Percentiles rank a stretch among this genome's conserved stretches.
Evolutionary conservation across 1,140 invertebrate species (phyloP).

Genomic region (Artemia franciscana): DNA sequence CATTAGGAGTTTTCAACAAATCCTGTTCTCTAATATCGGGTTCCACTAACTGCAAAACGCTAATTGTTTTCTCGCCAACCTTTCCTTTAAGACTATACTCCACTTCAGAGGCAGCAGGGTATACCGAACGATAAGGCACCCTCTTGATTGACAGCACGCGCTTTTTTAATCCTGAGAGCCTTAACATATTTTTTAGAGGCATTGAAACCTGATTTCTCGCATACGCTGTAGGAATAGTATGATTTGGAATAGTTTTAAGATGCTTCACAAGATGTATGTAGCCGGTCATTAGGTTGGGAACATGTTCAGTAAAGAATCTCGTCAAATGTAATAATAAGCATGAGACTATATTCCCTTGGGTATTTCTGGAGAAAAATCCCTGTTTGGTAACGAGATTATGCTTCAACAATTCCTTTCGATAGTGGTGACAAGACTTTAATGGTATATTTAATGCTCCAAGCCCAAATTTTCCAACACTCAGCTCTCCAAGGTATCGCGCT

Average conservation of each 20-base stretch:
- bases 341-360: conserved; percentile 18
- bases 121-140: conserved; percentile 30
- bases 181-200: too few species aligned
- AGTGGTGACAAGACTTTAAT: conserved; percentile 6
- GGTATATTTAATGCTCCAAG: conserved; percentile 19
- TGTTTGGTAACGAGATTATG: conserved; percentile 38
- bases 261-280: conserved; percentile 29
- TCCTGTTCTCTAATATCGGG: conserved; percentile 24
- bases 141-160: too few species aligned
- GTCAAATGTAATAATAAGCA: conserved; percentile 32
- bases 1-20: conserved; percentile 17
- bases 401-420: conserved; percentile 16
- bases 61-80: conserved; percentile 29
- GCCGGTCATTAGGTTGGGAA: conserved; percentile 28
- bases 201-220: too few species aligned
- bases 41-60: conserved; percentile 27
- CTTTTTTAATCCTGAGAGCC: too few species aligned
- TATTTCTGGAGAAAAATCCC: conserved; percentile 19
- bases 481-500: conserved; percentile 38
- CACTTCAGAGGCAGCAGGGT: conserved; percentile 27
- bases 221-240: too few species aligned
- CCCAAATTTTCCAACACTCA: conserved; percentile 36
- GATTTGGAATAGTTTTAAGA: conserved; percentile 27
- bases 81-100: conserved; percentile 27
- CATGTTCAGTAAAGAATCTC: conserved; percentile 31